Evolutionary conservation across 92 coral and sea anemone genomes (phyloP), one percentile per base, ranked within the genome.

Genomic region (Epizoanthus fatuus): DNA sequence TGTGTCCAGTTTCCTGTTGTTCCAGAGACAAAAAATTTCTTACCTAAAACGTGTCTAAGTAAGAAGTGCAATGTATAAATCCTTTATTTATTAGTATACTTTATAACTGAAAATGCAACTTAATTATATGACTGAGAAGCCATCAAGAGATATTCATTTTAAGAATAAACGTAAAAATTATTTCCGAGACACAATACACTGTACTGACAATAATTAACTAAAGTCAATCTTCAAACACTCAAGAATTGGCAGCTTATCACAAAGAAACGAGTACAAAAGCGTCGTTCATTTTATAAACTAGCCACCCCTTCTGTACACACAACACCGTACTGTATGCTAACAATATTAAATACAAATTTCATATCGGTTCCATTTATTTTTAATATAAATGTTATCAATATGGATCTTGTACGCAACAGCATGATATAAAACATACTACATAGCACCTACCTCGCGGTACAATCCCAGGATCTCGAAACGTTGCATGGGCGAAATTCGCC

Each of bases 391-490:
- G 29, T 16, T 51, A 17, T 51, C n/a, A 47, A 1, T 38, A 7
- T 17, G 49, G 22, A 75, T 54, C 25, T 32, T 63, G 29, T 63
- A 8, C 35, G 12, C 13, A 12, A 17, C 10, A 47, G 35, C 75
- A 45, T 12, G 14, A 9, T 35, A 47, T 35, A 37, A 25, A 57
- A 51, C 7, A 11, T 3, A 44, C 25, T 22, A 51, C 38, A 42
- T 4, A 39, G 47, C 22, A 40, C 80, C 69, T 90, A 97, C 99
- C 98, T 93, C 96, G 78, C 5, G 98, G 99, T 63, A 97, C 92
- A 37, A 93, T 88, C 11, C 99, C 99, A 7, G 99, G 99, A 79
- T 97, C 99, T 88, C 89, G 90, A 59, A 97, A 83, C 37, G 99
- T 89, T 5, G 99, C 99, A 88, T 97, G 98, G 74, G 98, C 89